Percentiles rank a stretch among this genome's conserved stretches.
Conservation (phyloP, 2,888 invertebrate genomes). For the Tyria jacobaeae region DNA sequence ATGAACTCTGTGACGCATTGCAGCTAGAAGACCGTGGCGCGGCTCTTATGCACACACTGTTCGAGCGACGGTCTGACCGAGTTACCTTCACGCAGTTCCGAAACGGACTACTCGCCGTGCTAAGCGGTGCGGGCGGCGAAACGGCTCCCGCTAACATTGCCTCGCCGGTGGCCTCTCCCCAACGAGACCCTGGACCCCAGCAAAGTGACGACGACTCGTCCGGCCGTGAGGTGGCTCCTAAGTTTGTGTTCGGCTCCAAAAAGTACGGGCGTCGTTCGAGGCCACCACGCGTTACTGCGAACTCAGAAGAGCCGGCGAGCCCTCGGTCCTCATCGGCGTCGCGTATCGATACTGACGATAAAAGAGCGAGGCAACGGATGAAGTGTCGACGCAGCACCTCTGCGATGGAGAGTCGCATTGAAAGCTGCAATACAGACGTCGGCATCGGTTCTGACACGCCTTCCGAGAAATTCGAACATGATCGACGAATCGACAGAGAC, state of each 20-base stretch:
- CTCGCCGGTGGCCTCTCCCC: constrained; percentile 46
- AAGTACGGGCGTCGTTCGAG: constrained; percentile 91
- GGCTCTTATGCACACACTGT: constrained; percentile 87
- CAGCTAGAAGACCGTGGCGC: constrained; percentile 91
- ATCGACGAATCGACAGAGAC: constrained; percentile 67
- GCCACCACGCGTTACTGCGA: constrained; percentile 74
- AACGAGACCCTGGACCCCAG: constrained; percentile 46
- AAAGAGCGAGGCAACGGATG: constrained; percentile 58
- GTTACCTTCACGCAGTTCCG: constrained; percentile 91
- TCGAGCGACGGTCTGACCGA: constrained; percentile 80
- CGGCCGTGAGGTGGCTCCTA: constrained; percentile 90
- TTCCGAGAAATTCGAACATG: constrained; percentile 64
- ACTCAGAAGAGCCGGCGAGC: constrained; percentile 48
- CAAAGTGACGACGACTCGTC: constrained; percentile 86
- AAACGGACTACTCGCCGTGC: constrained; percentile 90
- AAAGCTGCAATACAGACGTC: constrained; percentile 23
- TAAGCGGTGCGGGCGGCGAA: constrained; percentile 84
- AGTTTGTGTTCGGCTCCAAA: constrained; percentile 90
- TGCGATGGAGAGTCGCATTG: constrained; percentile 65
- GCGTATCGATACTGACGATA: constrained; percentile 63
- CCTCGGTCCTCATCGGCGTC: constrained; percentile 72
- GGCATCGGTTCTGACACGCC: constrained; percentile 25
- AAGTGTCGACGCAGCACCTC: constrained; percentile 68
- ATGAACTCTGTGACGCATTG: constrained; percentile 90
- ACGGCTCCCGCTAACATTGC: constrained; percentile 49